Percentiles rank a stretch among this genome's conserved stretches.
phyloP scores from a whole-genome alignment of 2,797 vertebrate genomes.

The Microctenopoma lineatum region DNA sequence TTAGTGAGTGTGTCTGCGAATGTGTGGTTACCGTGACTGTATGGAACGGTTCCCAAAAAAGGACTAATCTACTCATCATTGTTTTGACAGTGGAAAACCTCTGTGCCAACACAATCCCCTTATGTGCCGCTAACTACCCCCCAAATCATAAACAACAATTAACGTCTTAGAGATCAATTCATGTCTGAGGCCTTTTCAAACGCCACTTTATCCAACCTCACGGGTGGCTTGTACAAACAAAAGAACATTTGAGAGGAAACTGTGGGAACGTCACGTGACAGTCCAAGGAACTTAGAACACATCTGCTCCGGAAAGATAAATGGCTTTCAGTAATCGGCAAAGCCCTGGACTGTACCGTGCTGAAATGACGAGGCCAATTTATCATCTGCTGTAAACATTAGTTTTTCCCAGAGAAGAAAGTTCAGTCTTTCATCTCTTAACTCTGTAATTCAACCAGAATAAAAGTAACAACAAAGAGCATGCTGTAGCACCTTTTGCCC shows the following conservation, averaged over 20 bases:
- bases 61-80: neutral
- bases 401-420: no score
- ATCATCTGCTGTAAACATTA: no score
- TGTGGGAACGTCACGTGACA: neutral
- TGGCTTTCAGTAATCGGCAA: neutral
- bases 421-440: no score
- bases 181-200: constrained; percentile 16
- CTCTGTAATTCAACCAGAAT: no score
- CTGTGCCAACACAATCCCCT: neutral
- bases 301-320: neutral
- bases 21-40: constrained; percentile 11
- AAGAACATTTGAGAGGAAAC: constrained; percentile 10
- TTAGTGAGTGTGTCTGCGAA: constrained; percentile 36
- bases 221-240: constrained; percentile 15
- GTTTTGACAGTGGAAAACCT: constrained; percentile 20
- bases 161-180: constrained; percentile 9
- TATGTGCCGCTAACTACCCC: no score
- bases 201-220: neutral
- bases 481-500: no score
- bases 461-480: no score
- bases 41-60: neutral
- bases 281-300: neutral
- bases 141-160: neutral
- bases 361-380: no score
- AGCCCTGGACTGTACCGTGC: no score